Conservation (phyloP, 2,113 vertebrate species). For the Aplodontia rufa region DNA sequence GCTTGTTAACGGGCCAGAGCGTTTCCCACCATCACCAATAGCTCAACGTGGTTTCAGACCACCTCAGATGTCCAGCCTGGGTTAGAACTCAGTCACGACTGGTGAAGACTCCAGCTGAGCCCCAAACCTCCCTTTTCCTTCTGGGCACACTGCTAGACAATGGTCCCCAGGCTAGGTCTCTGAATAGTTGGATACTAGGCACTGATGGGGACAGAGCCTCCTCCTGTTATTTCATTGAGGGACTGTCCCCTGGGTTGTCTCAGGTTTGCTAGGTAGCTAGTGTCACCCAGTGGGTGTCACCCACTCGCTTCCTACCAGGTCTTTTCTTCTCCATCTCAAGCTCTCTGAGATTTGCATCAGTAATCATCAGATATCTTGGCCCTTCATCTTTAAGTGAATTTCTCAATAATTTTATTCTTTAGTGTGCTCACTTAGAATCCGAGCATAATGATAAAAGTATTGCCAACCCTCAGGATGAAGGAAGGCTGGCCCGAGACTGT, state of each 20-base stretch:
- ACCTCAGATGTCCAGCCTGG: not conserved
- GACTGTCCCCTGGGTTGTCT: accelerated
- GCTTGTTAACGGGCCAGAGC: not conserved
- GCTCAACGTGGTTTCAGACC: not conserved
- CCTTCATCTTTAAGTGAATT: not conserved
- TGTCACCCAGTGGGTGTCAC: accelerated
- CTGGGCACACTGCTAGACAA: not conserved
- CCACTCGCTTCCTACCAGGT: accelerated
- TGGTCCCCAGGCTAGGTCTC: not conserved
- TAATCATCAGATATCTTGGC: not conserved
- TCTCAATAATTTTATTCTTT: not conserved
- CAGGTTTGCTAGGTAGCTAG: not conserved
- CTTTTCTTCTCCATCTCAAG: not conserved
- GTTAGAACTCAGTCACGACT: too few relatives aligned
- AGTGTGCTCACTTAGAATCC: accelerated
- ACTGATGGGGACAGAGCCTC: too few relatives aligned
- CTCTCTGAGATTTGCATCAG: not conserved
- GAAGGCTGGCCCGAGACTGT: not conserved
- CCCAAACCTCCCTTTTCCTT: not conserved
- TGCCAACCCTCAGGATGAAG: accelerated
- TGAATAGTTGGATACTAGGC: too few relatives aligned
- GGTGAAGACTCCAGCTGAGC: not conserved
- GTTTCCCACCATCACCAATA: too few relatives aligned
- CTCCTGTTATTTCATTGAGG: not conserved
- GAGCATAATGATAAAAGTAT: not conserved